Base-by-base conservation (phyloP, 1,140 invertebrate species). In the Conus ventricosus region DNA sequence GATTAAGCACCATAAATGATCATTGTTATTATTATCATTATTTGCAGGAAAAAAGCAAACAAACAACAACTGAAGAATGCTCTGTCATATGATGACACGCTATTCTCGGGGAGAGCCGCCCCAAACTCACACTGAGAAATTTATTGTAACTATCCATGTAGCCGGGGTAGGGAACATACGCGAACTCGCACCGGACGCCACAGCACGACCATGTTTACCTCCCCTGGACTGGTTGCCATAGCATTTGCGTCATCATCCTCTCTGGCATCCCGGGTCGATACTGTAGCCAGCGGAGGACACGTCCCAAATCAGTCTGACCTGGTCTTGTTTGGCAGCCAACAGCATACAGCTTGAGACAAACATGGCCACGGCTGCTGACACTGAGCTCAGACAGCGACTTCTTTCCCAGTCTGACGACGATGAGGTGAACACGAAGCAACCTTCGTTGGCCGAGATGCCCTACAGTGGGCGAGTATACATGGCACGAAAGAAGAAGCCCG, bases 401-500 rank as follows among this genome's bases (percentile, higher is more conserved):
- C 51, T 87, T 5, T 51, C 85, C 23, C 53, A 87, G n/a, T 17
- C 67, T 7, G 54, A 20, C 11, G 5, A 67, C 11, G 84, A 85
- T 23, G 63, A 20, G 4, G 10, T 23, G 27, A 7, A 5, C 60
- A 13, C 51, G 55, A 53, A 63, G n/a, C 27, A 51, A 23, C 89
- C 95, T 63, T 95, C 95, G 92, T 92, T 95, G 85, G 91, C 94
- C 55, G 88, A 93, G 27, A 91, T 96, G 53, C 96, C 95, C 0
- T 96, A 95, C 90, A 95, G 95, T 20, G 96, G 96, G 0, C 96
- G 95, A 91, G 95, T 96, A 2, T 95, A 93, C 87, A 87, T 96
- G 20, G 95, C 96, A 4, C 92, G 95, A 67, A 93, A 93, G 85
- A 95, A 96, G 90, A 95, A 95, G 82, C 92, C 95, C 0, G 95